phyloP scores from a whole-genome alignment of 2,797 vertebrate species.

The Helarctos malayanus region DNA sequence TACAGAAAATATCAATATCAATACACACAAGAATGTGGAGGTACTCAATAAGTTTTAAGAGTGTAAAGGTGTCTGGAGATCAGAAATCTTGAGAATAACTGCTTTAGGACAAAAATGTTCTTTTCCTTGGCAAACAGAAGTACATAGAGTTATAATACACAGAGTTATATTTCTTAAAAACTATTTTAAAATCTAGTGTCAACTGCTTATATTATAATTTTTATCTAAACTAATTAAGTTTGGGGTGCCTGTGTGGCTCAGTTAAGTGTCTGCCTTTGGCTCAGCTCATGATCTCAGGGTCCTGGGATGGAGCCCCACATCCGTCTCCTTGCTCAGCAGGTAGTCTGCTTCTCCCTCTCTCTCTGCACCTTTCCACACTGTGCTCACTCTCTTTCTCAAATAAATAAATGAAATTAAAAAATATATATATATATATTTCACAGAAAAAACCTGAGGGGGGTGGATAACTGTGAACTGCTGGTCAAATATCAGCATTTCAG shows the following conservation, averaged over 20 bases:
- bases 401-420: not conserved
- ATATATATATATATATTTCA: not conserved
- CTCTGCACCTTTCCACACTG: too few relatives aligned
- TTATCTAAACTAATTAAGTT: not conserved
- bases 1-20: not conserved
- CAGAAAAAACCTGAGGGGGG: not conserved
- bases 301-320: too few relatives aligned
- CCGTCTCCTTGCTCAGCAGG: too few relatives aligned
- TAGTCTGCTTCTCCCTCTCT: too few relatives aligned
- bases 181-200: not conserved
- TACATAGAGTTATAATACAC: not conserved
- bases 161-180: constrained; percentile 11
- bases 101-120: not conserved
- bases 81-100: not conserved
- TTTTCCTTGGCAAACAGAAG: constrained; percentile 30
- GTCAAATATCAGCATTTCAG: not conserved
- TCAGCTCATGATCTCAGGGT: not conserved
- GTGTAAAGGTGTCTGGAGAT: not conserved
- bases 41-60: not conserved
- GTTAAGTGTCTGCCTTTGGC: not conserved
- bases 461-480: not conserved
- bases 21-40: not conserved
- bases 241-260: not conserved
- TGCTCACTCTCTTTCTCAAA: too few relatives aligned
- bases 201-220: not conserved